phyloP scores from a whole-genome alignment of 2,797 vertebrate species.

The Yasuhikotakia modesta region DNA sequence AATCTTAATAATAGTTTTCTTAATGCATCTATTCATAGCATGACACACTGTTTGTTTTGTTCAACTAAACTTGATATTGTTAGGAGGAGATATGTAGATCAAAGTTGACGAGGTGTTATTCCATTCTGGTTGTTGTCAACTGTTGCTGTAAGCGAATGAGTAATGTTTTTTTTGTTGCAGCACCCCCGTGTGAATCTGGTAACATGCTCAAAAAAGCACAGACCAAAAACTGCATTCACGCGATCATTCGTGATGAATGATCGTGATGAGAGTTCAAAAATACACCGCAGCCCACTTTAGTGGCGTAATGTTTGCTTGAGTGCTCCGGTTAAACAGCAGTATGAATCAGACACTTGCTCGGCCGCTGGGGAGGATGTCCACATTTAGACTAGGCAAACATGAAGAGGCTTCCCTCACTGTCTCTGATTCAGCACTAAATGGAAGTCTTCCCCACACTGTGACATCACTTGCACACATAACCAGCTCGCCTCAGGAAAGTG shows the following conservation, averaged over 20 bases:
- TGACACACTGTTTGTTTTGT: not conserved
- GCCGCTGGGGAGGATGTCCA: slow-evolving; percentile 51
- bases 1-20: no score
- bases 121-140: slow-evolving; percentile 17
- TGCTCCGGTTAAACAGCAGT: slow-evolving; percentile 22
- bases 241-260: slow-evolving; percentile 29
- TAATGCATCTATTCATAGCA: not conserved
- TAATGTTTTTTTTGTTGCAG: slow-evolving; percentile 22
- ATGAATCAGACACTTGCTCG: slow-evolving; percentile 54
- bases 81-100: not conserved
- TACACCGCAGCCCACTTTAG: slow-evolving; percentile 26
- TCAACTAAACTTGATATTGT: not conserved
- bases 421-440: slow-evolving; percentile 54
- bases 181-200: slow-evolving; percentile 22
- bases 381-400: slow-evolving; percentile 53
- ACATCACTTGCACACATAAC: slow-evolving; percentile 50
- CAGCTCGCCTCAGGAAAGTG: slow-evolving; percentile 3
- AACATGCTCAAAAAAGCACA: slow-evolving; percentile 5
- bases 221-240: slow-evolving; percentile 7
- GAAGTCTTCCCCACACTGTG: slow-evolving; percentile 35
- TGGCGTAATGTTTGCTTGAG: slow-evolving; percentile 31
- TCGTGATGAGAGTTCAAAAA: slow-evolving; percentile 42
- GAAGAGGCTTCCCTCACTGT: slow-evolving; percentile 60
- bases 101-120: not conserved
- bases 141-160: slow-evolving; percentile 25